Evolutionary conservation across 2,113 vertebrate species (phyloP).

Genomic region (Lamprologus speciosus): DNA sequence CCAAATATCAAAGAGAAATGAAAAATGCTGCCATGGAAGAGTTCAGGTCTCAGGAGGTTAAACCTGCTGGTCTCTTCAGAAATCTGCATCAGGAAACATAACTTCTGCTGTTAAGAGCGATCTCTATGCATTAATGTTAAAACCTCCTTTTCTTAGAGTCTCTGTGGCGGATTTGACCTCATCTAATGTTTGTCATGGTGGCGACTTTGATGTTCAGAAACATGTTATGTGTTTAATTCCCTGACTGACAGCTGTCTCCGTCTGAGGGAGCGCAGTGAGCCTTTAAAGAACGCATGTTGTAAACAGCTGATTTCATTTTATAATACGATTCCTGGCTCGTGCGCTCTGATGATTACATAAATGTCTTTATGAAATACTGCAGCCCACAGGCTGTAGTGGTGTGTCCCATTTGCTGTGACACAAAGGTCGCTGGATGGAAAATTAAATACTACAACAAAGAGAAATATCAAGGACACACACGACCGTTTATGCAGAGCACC

Average conservation of each 20-base stretch:
- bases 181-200: background rate
- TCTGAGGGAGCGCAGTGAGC: background rate
- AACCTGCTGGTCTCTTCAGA: background rate
- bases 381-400: background rate
- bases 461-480: background rate
- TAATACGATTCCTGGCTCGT: background rate
- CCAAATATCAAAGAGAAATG: background rate
- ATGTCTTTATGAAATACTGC: background rate
- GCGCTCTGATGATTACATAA: background rate
- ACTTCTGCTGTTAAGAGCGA: background rate
- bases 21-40: background rate
- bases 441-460: constrained; percentile 1
- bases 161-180: background rate
- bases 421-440: background rate
- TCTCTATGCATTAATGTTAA: background rate
- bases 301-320: constrained; percentile 11
- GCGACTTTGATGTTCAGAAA: background rate
- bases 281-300: background rate
- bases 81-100: background rate
- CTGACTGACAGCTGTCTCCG: background rate
- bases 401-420: background rate
- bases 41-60: background rate
- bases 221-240: background rate
- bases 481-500: background rate
- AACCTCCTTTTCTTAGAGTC: background rate